These are phyloP conservation scores for Erythrocercus mccallii DNA, from an alignment of 2,113 vertebrate species.

Conservation along the genomic window DNA sequence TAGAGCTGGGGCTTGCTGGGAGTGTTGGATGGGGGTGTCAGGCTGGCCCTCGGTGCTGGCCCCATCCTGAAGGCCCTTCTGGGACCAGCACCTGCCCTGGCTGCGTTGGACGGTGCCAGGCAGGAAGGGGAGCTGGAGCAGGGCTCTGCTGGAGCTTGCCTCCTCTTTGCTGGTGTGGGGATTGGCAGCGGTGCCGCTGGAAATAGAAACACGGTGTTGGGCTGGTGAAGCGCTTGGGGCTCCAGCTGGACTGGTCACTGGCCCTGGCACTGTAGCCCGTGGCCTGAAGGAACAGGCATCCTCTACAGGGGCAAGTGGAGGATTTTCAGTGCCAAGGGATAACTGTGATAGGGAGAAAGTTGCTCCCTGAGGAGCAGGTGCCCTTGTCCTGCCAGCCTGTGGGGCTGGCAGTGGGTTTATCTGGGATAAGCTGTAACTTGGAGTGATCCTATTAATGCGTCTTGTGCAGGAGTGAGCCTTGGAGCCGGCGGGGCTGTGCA, in stretches of 20 bases:
- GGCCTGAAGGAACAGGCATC: background rate
- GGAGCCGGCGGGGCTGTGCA: rapidly evolving
- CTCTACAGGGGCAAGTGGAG: background rate
- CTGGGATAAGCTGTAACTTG: background rate
- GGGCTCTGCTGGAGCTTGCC: background rate
- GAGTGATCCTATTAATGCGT: background rate
- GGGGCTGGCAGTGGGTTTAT: background rate
- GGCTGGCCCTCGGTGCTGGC: background rate
- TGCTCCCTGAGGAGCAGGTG: background rate
- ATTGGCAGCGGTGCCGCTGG: background rate
- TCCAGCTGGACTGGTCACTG: background rate
- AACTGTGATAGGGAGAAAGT: background rate
- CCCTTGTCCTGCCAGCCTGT: background rate
- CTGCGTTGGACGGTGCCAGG: rapidly evolving
- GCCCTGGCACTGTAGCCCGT: background rate
- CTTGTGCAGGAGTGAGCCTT: background rate
- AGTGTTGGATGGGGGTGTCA: background rate
- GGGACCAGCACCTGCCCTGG: background rate
- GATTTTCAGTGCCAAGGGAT: rapidly evolving
- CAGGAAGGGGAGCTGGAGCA: background rate
- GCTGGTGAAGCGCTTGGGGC: background rate
- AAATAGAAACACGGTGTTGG: background rate
- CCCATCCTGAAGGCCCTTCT: rapidly evolving
- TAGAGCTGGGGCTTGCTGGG: background rate
- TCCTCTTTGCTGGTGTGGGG: background rate